These are phyloP conservation scores for Sclerurus mexicanus DNA, from an alignment of 2,113 vertebrate species.

Conservation along the genomic window DNA sequence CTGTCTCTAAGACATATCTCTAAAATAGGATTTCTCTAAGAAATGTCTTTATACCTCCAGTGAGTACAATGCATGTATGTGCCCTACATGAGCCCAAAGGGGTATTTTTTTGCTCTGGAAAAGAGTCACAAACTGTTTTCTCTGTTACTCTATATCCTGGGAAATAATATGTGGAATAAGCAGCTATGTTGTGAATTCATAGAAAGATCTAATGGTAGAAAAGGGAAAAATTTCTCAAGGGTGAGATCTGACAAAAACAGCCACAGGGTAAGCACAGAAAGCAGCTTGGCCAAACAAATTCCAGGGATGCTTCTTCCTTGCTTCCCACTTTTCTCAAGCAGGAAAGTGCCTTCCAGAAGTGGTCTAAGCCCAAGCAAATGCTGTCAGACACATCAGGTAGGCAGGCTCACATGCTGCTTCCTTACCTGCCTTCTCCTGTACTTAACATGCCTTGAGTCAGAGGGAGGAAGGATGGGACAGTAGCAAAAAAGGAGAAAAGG, in stretches of 20 bases:
- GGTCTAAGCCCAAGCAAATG: accelerated
- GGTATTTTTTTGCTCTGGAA: neutral
- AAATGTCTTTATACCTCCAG: neutral
- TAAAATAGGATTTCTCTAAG: neutral
- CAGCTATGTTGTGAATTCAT: neutral
- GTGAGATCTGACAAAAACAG: neutral
- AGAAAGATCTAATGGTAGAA: neutral
- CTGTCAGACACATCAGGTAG: accelerated
- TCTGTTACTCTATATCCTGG: neutral
- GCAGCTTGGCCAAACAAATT: neutral
- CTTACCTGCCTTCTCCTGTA: neutral
- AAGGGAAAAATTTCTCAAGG: neutral
- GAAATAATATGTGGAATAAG: neutral
- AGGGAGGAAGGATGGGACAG: neutral
- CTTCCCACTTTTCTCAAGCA: neutral
- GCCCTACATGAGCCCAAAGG: neutral
- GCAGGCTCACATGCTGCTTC: neutral
- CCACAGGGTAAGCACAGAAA: accelerated
- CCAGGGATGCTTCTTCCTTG: neutral
- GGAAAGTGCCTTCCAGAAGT: neutral
- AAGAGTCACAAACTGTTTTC: neutral
- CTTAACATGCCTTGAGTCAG: neutral
- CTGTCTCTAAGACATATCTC: neutral
- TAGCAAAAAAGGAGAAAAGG: neutral
- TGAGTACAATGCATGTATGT: neutral